These are phyloP conservation scores for Rhombomys opimus DNA, from an alignment of 2,113 vertebrate species.

Conservation along the genomic window DNA sequence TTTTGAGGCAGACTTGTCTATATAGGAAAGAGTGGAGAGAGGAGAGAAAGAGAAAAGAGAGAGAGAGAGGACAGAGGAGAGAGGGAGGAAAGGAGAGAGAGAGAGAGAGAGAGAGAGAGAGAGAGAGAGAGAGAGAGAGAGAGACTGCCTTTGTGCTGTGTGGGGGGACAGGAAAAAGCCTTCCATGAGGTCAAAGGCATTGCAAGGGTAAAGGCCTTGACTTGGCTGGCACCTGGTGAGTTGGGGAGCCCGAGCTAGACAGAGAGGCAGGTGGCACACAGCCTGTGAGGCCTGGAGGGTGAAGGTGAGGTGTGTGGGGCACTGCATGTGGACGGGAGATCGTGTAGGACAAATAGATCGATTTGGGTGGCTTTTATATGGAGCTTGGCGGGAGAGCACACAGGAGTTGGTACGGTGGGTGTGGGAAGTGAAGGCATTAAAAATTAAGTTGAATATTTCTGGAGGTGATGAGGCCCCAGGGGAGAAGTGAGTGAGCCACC, in stretches of 20 bases:
- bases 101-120: neutral
- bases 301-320: neutral
- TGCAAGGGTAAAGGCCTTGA: neutral
- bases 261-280: neutral
- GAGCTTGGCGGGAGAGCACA: neutral
- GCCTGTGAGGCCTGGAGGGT: neutral
- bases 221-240: neutral
- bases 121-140: no score
- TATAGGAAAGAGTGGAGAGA: neutral
- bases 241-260: no score
- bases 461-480: neutral
- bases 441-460: neutral
- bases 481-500: neutral
- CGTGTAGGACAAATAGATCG: neutral
- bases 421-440: neutral
- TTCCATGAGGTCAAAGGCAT: neutral
- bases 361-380: neutral
- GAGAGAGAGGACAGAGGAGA: no score
- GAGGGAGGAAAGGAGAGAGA: neutral
- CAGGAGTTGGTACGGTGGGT: neutral
- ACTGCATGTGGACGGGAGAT: neutral
- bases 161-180: neutral
- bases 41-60: neutral
- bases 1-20: neutral
- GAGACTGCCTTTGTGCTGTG: neutral